Base-by-base conservation (phyloP, 2,113 vertebrate genomes). In the Embiotoca jacksoni region DNA sequence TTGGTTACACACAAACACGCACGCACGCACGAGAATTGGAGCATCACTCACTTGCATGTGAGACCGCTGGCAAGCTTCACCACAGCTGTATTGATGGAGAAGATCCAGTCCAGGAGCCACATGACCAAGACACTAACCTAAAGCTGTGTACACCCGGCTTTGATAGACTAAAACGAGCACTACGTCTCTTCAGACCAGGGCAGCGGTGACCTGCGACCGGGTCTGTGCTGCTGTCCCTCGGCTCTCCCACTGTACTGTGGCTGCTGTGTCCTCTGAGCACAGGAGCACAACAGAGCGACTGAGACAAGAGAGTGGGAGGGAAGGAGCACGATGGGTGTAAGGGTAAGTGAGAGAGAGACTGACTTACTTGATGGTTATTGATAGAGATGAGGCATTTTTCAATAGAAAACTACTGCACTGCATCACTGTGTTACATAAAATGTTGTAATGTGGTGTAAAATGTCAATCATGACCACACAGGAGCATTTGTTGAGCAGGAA, bases 101-200 rank as follows among this genome's bases (percentile, higher is more conserved):
- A 87, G 71, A 95, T 94, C 94, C 94, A 95, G 81, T 95, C 94
- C 88, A 95, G 88, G 50, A 95, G 92, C 94, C 94, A 94, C 94
- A 95, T 95, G 69, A 81, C 90, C 44, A 75, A n/a, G 32, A 84
- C 39, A 53, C 41, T 9, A n/a, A 15, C 47, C 52, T 80, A 33
- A 64, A 65, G 79, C 54, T 65, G 53, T 16, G 62, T 4, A 67
- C n/a, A 50, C 60, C 2, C 47, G 32, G 30, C 14, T 69, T 16
- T 15, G 15, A 15, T 11, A 3, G 23, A 14, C 10, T 41, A 23
- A 57, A 69, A 30, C 60, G 39, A 41, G 30, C 23, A 2, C 13
- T 49, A 35, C 9, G 8, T 33, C 36, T 47, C 7, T 15, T 68
- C 31, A 31, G 13, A 35, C 23, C 9, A 71, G 37, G 35, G 60